These are phyloP conservation scores for Gopherus flavomarginatus DNA, from an alignment of 2,113 vertebrate genomes.

Conservation along the genomic window DNA sequence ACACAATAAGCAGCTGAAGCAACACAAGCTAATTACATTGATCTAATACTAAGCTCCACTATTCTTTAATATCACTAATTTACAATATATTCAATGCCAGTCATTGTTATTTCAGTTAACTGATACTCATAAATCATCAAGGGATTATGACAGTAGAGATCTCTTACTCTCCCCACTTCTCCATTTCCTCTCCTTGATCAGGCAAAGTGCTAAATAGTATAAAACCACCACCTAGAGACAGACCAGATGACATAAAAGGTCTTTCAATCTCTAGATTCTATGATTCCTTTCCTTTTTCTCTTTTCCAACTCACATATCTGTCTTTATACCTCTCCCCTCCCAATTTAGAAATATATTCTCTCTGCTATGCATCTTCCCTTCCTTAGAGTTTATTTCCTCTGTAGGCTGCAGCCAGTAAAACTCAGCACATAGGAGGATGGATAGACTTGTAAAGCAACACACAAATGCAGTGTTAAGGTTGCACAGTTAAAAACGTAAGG, in stretches of 20 bases:
- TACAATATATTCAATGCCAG: not conserved
- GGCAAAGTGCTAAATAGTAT: too few relatives aligned
- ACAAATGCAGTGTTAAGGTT: not conserved
- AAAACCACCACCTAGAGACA: too few relatives aligned
- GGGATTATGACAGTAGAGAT: not conserved
- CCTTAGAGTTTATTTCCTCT: too few relatives aligned
- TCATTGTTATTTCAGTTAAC: too few relatives aligned
- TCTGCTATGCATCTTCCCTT: not conserved
- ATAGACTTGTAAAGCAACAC: not conserved
- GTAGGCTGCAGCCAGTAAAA: not conserved
- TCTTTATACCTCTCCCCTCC: not conserved
- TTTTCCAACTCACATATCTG: rapidly evolving
- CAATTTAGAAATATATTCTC: not conserved
- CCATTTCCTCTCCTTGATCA: not conserved
- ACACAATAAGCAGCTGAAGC: not conserved
- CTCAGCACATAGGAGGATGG: not conserved
- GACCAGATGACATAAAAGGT: not conserved
- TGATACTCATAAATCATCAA: not conserved
- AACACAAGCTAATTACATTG: not conserved
- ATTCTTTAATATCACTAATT: not conserved
- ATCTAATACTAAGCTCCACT: not conserved
- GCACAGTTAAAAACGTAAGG: not conserved
- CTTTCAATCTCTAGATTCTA: not conserved
- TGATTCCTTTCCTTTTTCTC: not conserved
- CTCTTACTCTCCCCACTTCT: not conserved